Evolutionary conservation across 2,113 vertebrate species (phyloP), one percentile per base, ranked within the genome.

Genomic region (Tyto alba): DNA sequence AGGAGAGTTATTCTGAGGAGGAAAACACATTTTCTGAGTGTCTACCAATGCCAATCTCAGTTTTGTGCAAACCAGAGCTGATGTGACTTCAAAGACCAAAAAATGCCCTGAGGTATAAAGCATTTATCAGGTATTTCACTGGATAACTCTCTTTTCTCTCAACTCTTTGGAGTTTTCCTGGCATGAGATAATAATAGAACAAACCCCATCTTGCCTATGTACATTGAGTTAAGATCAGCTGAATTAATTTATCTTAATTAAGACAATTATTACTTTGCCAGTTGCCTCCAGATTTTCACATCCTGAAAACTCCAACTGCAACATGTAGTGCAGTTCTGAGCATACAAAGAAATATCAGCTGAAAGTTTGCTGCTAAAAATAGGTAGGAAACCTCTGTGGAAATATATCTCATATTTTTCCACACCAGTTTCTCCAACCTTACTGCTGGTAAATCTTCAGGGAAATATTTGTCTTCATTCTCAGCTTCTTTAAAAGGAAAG

Each of bases 191-290:
- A 81, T 62, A 89, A 71, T 34, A 60, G 38, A 89, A 89, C 25
- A 89, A 91, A 91, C 14, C 12, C 57, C 21, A 63, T 50, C 80
- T 85, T 95, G 84, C 23, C 75, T 88, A 36, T 91, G 41, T 89
- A 89, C 0, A 26, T 85, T 82, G 11, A 55, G 86, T 75, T 95
- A 78, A 74, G 59, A 92, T 63, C 62, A 91, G 13, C 13, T 83
- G 55, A 96, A 96, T 83, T 97, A 91, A 93, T 69, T 92, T 94
- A 2, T 82, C 26, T 83, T 95, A 69, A 88, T 95, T 87, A 95
- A 91, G 47, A 43, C 11, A 43, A 21, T 85, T 89, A 72, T 68
- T 95, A 56, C 19, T 87, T 77, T 73, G 53, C 59, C 81, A 57
- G 25, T 82, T 92, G 53, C 55, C 66, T 89, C 57, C 57, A 21